A percentile compares a stretch with the other conserved stretches of the same genome.
phyloP scores from a whole-genome alignment of 2,888 invertebrate species.

The Mesorhabditis sp. region DNA sequence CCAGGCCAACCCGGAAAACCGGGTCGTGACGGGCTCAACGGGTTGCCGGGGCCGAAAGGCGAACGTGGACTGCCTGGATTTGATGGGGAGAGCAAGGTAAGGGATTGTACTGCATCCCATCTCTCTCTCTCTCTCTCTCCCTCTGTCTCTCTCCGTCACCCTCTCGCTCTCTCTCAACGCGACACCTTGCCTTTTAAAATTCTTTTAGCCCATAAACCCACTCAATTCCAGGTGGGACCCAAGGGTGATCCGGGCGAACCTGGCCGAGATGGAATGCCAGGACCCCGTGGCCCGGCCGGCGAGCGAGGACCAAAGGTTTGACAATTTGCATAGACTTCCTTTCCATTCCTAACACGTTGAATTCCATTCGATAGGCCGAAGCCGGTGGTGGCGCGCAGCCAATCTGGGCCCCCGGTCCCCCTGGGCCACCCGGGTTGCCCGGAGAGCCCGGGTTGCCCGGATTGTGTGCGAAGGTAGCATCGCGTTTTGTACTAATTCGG shows the following conservation, averaged over 20 bases:
- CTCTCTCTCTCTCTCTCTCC: constrained; percentile 1
- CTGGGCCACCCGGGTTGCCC: constrained; percentile 22
- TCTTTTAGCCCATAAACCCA: not conserved
- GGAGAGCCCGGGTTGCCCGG: constrained; percentile 17
- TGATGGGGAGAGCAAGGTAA: constrained; percentile 52
- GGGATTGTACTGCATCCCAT: not conserved
- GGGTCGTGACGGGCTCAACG: constrained; percentile 30
- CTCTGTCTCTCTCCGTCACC: constrained; percentile 2
- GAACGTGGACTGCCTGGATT: constrained; percentile 56
- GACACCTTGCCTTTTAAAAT: too few relatives aligned
- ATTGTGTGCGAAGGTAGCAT: not conserved
- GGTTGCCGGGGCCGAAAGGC: constrained; percentile 39
- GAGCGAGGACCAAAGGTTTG: constrained; percentile 48
- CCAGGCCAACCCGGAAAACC: constrained; percentile 30
- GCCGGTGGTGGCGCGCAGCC: not conserved
- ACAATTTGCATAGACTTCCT: not conserved
- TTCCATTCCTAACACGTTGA: not conserved
- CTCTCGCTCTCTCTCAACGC: too few relatives aligned
- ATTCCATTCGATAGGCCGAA: constrained; percentile 2
- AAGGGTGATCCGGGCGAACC: constrained; percentile 51
- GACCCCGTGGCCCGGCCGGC: constrained; percentile 41
- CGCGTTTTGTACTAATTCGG: too few relatives aligned
- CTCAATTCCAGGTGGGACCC: constrained; percentile 38
- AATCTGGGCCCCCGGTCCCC: constrained; percentile 18
- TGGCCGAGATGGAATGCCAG: constrained; percentile 49